phyloP scores from a whole-genome alignment of 2,888 invertebrate species.

The Neoitamus cyanurus region DNA sequence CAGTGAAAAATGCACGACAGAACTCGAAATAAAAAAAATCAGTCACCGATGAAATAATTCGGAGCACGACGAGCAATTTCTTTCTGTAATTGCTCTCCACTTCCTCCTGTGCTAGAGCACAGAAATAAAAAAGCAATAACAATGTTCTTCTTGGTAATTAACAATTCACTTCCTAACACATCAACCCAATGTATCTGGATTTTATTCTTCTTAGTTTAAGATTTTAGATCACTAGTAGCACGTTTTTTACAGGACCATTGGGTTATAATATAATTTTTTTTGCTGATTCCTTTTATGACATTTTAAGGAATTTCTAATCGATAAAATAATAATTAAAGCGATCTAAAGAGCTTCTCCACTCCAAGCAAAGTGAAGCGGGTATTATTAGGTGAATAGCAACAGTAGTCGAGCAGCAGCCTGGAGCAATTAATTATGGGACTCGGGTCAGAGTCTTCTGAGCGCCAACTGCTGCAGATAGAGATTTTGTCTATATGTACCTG shows the following conservation, averaged over 20 bases:
- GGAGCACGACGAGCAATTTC: not conserved
- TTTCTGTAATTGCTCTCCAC: not conserved
- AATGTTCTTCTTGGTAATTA: slow-evolving; percentile 18
- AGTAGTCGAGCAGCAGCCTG: not conserved
- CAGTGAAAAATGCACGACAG: not conserved
- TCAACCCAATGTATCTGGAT: not conserved
- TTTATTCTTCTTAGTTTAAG: not conserved
- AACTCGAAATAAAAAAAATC: not conserved
- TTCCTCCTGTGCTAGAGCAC: not conserved
- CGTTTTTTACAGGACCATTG: not conserved
- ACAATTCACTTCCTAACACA: slow-evolving; percentile 14
- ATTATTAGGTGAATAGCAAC: not conserved
- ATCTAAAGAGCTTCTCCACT: not conserved
- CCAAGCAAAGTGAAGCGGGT: not conserved
- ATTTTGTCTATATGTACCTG: not conserved
- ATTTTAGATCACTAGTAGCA: not conserved
- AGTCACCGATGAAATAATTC: not conserved
- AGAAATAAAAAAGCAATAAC: not conserved
- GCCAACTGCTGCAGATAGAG: not conserved
- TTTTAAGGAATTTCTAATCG: not conserved
- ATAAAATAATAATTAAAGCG: not conserved
- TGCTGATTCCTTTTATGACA: not conserved
- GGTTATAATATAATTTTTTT: not conserved
- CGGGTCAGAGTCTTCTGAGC: not conserved
- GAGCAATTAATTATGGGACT: not conserved